These are phyloP conservation scores for Crambe crambe DNA, from an alignment of 37 sponge, comb jelly and placozoan genomes.

Conservation along the genomic window DNA sequence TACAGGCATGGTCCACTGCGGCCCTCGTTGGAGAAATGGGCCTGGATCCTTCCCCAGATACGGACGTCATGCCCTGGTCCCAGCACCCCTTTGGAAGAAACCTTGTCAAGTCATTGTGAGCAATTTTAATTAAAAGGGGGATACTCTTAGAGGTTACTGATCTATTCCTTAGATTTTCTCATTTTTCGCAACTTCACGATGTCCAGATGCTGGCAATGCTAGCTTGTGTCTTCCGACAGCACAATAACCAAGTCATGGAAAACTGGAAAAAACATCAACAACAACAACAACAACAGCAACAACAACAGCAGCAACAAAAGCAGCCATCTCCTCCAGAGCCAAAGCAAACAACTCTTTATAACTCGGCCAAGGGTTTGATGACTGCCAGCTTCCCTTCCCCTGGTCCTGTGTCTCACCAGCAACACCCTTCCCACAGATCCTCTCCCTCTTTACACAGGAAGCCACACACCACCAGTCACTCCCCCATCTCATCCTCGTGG, in stretches of 20 bases:
- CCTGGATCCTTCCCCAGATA: conserved; percentile 10
- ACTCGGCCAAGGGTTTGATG: not conserved
- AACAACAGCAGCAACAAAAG: too few species aligned
- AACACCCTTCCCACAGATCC: not conserved
- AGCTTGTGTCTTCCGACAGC: conserved; percentile 69
- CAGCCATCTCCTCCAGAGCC: conserved; percentile 3
- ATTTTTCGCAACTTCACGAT: conserved; percentile 65
- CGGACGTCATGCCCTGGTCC: conserved; percentile 57
- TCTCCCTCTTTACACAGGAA: not conserved
- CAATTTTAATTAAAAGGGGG: not conserved
- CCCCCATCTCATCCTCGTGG: conserved; percentile 37
- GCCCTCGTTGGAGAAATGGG: conserved; percentile 23
- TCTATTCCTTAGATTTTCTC: conserved; percentile 47
- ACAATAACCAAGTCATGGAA: conserved; percentile 3
- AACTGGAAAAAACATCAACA: not conserved
- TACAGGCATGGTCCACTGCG: conserved; percentile 65
- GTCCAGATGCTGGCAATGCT: conserved; percentile 87
- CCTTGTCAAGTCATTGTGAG: conserved; percentile 79
- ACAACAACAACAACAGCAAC: not conserved
- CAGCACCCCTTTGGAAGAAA: conserved; percentile 68
- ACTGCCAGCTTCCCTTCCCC: not conserved
- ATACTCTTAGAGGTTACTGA: not conserved
- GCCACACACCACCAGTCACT: not conserved
- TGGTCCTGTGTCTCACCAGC: not conserved
- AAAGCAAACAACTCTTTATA: too few species aligned